Conservation (phyloP, 2,797 vertebrate species). For the Chaetophractus vellerosus region DNA sequence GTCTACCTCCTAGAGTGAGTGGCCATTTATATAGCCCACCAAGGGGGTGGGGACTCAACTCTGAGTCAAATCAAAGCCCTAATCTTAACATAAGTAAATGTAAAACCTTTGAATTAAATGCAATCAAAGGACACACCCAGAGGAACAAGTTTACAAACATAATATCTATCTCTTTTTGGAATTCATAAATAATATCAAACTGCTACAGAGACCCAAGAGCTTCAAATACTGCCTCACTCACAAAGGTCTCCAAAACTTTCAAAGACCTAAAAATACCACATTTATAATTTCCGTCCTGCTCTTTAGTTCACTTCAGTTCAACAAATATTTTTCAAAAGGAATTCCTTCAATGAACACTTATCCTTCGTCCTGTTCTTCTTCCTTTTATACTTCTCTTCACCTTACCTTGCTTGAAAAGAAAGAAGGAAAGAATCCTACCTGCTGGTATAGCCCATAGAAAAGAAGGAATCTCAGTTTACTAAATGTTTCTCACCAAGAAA, state of each 20-base stretch:
- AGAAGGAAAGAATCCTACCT: neutral
- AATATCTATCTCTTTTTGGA: too few relatives aligned
- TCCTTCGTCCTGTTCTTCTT: neutral
- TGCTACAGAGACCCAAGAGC: neutral
- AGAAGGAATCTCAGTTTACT: neutral
- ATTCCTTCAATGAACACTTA: neutral
- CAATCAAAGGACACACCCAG: too few relatives aligned
- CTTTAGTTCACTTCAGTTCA: slow-evolving; percentile 10
- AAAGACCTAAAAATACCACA: neutral
- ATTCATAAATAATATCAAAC: too few relatives aligned
- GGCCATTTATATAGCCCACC: too few relatives aligned
- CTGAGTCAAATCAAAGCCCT: too few relatives aligned
- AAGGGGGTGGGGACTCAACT: too few relatives aligned
- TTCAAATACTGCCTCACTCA: slow-evolving; percentile 2
- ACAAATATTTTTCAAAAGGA: slow-evolving; percentile 48
- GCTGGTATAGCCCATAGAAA: neutral
- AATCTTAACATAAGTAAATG: too few relatives aligned
- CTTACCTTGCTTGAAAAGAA: neutral
- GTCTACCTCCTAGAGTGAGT: too few relatives aligned
- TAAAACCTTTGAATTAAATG: too few relatives aligned
- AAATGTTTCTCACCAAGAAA: neutral
- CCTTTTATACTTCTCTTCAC: neutral
- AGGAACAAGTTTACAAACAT: neutral
- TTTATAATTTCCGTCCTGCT: neutral
- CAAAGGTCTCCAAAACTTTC: neutral